Conservation (phyloP, 2,888 invertebrate genomes). For the Galerucella calmariensis region DNA sequence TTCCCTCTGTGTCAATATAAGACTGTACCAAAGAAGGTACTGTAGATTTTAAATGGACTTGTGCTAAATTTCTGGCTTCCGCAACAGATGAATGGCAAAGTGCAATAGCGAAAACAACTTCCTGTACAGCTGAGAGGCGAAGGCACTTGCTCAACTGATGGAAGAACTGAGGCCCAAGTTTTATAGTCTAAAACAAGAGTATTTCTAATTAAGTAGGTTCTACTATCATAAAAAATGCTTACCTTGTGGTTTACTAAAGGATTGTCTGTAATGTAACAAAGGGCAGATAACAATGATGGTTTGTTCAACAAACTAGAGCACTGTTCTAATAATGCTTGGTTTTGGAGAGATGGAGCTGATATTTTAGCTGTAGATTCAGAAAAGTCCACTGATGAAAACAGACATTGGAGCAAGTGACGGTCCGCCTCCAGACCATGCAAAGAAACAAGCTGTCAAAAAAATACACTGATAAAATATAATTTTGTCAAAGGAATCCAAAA, state of each 20-base stretch:
- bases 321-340: slow-evolving; percentile 83
- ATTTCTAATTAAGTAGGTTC: slow-evolving; percentile 13
- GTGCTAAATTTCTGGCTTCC: slow-evolving; percentile 79
- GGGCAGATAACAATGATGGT: slow-evolving; percentile 86
- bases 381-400: slow-evolving; percentile 91
- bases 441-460: slow-evolving; percentile 79
- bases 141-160: slow-evolving; percentile 86
- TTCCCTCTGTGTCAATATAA: slow-evolving; percentile 84
- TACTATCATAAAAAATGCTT: slow-evolving; percentile 43
- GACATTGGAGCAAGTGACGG: slow-evolving; percentile 94
- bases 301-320: slow-evolving; percentile 83
- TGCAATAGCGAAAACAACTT: slow-evolving; percentile 90
- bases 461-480: slow-evolving; percentile 53
- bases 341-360: slow-evolving; percentile 70
- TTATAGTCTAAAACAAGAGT: slow-evolving; percentile 73
- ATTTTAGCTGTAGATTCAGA: slow-evolving; percentile 71
- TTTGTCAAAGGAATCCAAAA: slow-evolving; percentile 38
- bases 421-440: slow-evolving; percentile 96
- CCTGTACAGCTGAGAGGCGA: slow-evolving; percentile 88
- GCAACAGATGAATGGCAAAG: slow-evolving; percentile 82
- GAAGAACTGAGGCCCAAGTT: slow-evolving; percentile 83
- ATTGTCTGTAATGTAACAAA: slow-evolving; percentile 89
- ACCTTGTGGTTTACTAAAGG: slow-evolving; percentile 82
- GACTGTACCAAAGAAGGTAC: slow-evolving; percentile 87
- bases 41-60: slow-evolving; percentile 82